Percentiles rank a stretch among this genome's conserved stretches.
Evolutionary conservation across 2,113 vertebrate genomes (phyloP).

Genomic region (Chionomys nivalis): DNA sequence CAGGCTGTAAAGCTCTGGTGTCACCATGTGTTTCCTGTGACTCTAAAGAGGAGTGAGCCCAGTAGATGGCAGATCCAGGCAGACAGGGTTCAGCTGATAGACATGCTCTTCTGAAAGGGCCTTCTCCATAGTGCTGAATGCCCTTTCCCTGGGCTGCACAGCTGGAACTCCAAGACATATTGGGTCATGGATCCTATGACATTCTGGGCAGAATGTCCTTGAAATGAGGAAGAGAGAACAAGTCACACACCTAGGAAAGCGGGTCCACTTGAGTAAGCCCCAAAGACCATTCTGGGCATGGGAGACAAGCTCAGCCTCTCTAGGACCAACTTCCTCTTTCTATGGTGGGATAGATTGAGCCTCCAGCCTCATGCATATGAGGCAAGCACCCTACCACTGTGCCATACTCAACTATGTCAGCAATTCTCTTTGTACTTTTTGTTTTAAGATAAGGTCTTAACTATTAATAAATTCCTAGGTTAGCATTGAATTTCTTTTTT

Average conservation of each 20-base stretch:
- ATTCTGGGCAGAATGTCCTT: background rate
- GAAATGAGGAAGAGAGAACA: background rate
- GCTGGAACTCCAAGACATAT: background rate
- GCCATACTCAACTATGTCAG: background rate
- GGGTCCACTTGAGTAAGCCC: background rate
- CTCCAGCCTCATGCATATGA: background rate
- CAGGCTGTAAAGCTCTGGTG: background rate
- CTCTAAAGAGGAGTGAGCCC: background rate
- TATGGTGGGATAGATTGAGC: background rate
- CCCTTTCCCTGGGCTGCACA: background rate
- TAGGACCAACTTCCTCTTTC: background rate
- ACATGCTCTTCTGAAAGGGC: slow-evolving; percentile 2
- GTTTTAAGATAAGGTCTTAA: background rate
- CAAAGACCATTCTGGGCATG: background rate
- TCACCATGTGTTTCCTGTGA: background rate
- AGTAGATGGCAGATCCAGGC: background rate
- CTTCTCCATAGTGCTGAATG: background rate
- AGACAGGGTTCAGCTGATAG: background rate
- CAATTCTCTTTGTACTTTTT: background rate
- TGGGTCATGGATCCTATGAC: background rate
- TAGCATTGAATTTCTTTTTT: background rate
- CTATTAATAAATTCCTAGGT: background rate
- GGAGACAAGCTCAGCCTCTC: no score
- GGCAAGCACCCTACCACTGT: background rate
- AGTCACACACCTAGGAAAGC: background rate